Conservation (phyloP, 2,797 vertebrate species). For the Valencia hispanica region DNA sequence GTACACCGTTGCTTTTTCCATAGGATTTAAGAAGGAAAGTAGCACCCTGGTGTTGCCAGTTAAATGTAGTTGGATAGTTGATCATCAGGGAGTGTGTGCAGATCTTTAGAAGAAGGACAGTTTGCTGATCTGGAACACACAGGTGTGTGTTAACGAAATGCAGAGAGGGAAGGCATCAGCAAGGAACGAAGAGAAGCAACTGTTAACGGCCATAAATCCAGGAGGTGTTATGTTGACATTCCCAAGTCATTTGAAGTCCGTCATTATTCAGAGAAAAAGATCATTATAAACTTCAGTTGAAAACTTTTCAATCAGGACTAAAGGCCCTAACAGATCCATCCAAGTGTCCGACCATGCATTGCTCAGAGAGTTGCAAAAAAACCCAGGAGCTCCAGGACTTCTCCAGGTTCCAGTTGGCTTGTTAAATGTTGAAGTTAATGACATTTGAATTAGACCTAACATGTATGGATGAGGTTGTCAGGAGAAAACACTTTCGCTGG, state of each 20-base stretch:
- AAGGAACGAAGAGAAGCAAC: neutral
- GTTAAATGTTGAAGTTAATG: neutral
- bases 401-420: neutral
- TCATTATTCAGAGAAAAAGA: too few relatives aligned
- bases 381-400: neutral
- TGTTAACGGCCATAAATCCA: neutral
- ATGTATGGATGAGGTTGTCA: too few relatives aligned
- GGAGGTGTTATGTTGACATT: neutral
- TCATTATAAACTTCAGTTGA: too few relatives aligned
- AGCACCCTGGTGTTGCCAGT: neutral
- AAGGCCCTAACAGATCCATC: too few relatives aligned
- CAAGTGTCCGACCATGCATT: neutral
- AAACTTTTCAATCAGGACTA: too few relatives aligned
- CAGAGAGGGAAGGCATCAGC: neutral
- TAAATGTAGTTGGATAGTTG: neutral
- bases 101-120: neutral
- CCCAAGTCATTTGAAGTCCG: neutral
- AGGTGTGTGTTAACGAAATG: neutral
- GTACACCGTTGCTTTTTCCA: neutral
- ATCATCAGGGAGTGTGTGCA: neutral
- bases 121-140: neutral
- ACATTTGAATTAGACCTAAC: neutral
- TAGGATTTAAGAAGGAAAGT: neutral
- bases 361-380: neutral
- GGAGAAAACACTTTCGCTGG: neutral